Conservation (phyloP, 2,797 vertebrate species). For the Enoplosus armatus region DNA sequence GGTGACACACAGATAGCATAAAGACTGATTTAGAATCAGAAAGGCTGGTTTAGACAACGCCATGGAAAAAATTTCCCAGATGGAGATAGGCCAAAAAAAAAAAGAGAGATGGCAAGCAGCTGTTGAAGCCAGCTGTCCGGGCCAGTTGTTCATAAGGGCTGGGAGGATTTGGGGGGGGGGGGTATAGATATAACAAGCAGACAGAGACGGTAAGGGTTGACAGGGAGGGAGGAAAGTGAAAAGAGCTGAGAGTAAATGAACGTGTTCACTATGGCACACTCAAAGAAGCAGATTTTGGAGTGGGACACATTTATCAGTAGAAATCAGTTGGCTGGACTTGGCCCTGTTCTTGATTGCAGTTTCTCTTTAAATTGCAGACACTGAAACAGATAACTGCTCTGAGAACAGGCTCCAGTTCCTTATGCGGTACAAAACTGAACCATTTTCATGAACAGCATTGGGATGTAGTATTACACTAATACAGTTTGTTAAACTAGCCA, state of each 20-base stretch:
- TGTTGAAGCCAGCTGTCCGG: constrained; percentile 75
- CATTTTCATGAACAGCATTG: not conserved
- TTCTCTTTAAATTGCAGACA: constrained; percentile 13
- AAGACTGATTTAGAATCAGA: constrained; percentile 59
- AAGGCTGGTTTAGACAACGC: constrained; percentile 7
- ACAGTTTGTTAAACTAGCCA: constrained; percentile 3
- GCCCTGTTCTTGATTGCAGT: constrained; percentile 1
- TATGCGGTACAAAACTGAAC: not conserved
- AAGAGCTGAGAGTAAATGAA: not conserved
- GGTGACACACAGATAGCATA: constrained; percentile 31
- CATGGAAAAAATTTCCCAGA: constrained; percentile 50
- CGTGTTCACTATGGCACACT: not conserved
- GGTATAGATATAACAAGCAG: constrained; percentile 74
- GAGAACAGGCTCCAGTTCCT: constrained; percentile 2
- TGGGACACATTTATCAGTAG: constrained; percentile 6
- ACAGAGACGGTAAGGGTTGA: constrained; percentile 35
- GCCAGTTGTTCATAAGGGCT: constrained; percentile 65
- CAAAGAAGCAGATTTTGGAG: not conserved
- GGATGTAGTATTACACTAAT: not conserved
- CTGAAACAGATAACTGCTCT: not conserved
- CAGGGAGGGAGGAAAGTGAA: not conserved
- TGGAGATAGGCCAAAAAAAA: constrained; percentile 44
- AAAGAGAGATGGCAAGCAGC: constrained; percentile 70
- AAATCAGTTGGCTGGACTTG: constrained; percentile 20
- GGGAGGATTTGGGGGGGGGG: constrained; percentile 33